These are phyloP conservation scores for Euwallacea similis DNA, from an alignment of 1,140 invertebrate species.

Conservation along the genomic window DNA sequence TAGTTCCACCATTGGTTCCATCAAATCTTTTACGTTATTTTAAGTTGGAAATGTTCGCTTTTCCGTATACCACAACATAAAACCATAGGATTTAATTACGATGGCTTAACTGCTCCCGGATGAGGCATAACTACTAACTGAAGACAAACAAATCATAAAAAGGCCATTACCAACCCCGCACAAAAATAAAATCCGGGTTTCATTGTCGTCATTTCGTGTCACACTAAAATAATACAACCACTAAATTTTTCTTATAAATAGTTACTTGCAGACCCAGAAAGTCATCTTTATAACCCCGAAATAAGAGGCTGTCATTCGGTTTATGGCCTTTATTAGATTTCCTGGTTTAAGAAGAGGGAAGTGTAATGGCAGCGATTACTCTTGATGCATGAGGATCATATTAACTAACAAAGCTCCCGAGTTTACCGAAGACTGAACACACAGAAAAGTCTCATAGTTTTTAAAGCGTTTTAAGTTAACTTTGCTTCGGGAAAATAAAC, in stretches of 20 bases:
- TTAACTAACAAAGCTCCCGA: too few species aligned
- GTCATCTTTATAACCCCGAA: constrained; percentile 16
- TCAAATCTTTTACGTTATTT: neutral
- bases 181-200: constrained; percentile 20
- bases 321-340: constrained; percentile 16
- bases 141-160: constrained; percentile 25
- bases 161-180: constrained; percentile 15
- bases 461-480: neutral
- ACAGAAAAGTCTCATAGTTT: neutral
- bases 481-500: constrained; percentile 3
- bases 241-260: constrained; percentile 30
- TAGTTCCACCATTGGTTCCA: constrained; percentile 1
- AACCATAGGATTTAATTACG: constrained; percentile 8
- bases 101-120: constrained; percentile 2
- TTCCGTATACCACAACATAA: too few species aligned
- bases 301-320: constrained; percentile 19
- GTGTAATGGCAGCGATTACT: too few species aligned
- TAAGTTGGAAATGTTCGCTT: too few species aligned
- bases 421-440: neutral
- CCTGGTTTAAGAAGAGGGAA: too few species aligned
- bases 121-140: constrained; percentile 14
- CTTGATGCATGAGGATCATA: too few species aligned
- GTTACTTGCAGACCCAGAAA: constrained; percentile 9
- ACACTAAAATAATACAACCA: constrained; percentile 31
- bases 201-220: constrained; percentile 17